Evolutionary conservation across 2,888 invertebrate genomes (phyloP), one percentile per base, ranked within the genome.

Genomic region (Caenorhabditis virilis): DNA sequence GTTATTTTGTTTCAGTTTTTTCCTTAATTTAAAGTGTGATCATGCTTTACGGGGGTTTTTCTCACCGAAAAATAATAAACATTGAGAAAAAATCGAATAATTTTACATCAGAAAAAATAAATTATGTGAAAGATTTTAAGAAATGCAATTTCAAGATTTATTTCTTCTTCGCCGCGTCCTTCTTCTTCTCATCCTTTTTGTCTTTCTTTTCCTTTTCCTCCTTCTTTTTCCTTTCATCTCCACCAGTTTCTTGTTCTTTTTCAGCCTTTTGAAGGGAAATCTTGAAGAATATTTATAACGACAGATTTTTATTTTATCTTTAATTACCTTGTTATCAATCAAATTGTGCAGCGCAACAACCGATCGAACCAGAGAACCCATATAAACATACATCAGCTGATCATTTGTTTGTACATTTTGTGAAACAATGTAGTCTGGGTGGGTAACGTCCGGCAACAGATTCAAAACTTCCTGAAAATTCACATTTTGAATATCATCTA

Each of bases 321-420:
- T 13, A 46, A 42, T 23, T 35, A 98, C 88, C 87, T 99, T 99
- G 85, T 99, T 99, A 85, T 97, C 97, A 82, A 99, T 99, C 72
- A 99, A 89, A 87, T 98, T 98, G 85, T 99, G 97, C 52, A 99
- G 86, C 0, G 98, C 97, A 74, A 99, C 92, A 71, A 98, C 93
- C 2, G 84, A 66, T 50, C 87, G 89, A 15, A 95, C 93, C 80
- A 99, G 88, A 0, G 98, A 92, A 16, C 97, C 95, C 75, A 98
- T 87, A 84, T 99, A 99, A 15, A 99, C 95, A 30, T 95, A 95
- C 80, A 98, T 88, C 88, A 97, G 93, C 85, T 99, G 98, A 86
- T 99, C 98, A 85, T 99, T 99, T 5, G 97, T 97, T 86, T 97
- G 95, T 33, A 97, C 91, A 82, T 95, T 95, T 79, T 97, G 89